Conservation (phyloP, 2,113 vertebrate genomes). For the Rhinopithecus roxellana region DNA sequence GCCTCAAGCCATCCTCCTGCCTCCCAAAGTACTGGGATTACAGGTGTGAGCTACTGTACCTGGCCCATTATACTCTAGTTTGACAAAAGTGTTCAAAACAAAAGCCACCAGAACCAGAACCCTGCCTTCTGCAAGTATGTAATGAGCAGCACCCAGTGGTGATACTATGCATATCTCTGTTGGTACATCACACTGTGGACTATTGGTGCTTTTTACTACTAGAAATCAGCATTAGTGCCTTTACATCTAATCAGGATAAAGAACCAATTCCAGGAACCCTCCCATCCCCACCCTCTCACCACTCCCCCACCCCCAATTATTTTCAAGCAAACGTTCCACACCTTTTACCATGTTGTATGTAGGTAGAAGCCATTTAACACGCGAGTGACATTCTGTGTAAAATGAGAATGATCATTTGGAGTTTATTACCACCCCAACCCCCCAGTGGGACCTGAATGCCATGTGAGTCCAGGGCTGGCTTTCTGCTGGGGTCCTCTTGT, state of each 20-base stretch:
- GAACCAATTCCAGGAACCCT: background rate
- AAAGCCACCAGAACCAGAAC: background rate
- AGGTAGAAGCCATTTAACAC: background rate
- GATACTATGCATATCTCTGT: fast-evolving
- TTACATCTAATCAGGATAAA: background rate
- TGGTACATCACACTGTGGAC: too few relatives aligned
- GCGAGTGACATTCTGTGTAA: background rate
- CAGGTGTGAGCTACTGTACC: background rate
- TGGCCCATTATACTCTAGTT: background rate
- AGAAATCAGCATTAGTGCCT: too few relatives aligned
- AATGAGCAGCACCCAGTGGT: background rate
- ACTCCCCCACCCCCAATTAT: background rate
- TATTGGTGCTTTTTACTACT: too few relatives aligned
- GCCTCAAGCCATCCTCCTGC: background rate
- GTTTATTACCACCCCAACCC: background rate
- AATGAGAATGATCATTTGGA: background rate
- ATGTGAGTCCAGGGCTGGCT: background rate
- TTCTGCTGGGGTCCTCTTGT: background rate
- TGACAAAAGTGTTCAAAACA: too few relatives aligned
- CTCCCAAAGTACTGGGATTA: background rate
- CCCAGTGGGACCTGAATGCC: background rate
- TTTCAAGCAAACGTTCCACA: background rate
- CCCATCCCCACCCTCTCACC: background rate
- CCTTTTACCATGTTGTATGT: fast-evolving
- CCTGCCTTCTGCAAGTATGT: background rate